Evolutionary conservation across 2,113 vertebrate genomes (phyloP).

Genomic region (Rhabdomys dilectus): DNA sequence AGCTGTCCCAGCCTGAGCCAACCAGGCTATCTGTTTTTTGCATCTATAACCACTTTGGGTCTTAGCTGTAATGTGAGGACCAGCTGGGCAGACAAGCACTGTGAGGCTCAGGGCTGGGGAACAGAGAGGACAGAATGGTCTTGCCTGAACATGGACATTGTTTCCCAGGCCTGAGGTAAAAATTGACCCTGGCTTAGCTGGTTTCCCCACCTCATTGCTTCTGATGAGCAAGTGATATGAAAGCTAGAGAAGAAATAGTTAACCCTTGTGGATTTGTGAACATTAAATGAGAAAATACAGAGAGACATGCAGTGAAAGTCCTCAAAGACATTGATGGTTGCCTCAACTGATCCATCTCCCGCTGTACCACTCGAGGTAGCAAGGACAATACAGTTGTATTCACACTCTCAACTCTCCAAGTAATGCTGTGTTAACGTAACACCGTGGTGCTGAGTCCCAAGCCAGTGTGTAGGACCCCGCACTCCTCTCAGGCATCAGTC

Average conservation of each 20-base stretch:
- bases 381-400: not conserved
- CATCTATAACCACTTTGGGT: not conserved
- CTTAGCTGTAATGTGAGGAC: not conserved
- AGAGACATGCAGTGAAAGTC: not conserved
- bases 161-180: not conserved
- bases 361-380: not conserved
- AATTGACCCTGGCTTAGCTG: not conserved
- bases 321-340: not conserved
- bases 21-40: not conserved
- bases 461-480: not conserved
- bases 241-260: not conserved
- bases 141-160: not conserved
- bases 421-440: not conserved
- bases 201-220: not conserved
- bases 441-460: not conserved
- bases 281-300: not conserved
- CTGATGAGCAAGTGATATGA: not conserved
- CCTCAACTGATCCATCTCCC: no score
- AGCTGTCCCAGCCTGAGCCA: not conserved
- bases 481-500: not conserved
- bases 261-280: not conserved
- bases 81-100: not conserved
- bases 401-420: not conserved
- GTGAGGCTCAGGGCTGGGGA: not conserved
- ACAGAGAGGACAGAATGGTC: not conserved